Evolutionary conservation across 2,888 invertebrate species (phyloP).

Genomic region (Smittia aterrima): DNA sequence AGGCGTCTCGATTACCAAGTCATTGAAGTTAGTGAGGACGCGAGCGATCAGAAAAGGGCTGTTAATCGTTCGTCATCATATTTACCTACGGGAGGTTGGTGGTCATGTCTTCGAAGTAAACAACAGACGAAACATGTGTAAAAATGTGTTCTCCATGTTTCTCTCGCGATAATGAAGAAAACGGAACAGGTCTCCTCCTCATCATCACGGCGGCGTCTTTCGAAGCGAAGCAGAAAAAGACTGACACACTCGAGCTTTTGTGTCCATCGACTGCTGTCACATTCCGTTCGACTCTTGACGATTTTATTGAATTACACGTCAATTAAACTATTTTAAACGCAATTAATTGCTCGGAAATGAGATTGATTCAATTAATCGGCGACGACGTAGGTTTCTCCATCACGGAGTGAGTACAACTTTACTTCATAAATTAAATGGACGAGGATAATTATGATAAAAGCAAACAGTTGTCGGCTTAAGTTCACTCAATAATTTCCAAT

Average conservation of each 20-base stretch:
- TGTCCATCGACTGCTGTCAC: constrained; percentile 9
- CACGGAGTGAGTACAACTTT: not conserved
- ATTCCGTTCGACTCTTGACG: not conserved
- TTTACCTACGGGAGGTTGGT: no score
- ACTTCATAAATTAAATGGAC: no score
- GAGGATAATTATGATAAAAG: no score
- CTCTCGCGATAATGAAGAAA: not conserved
- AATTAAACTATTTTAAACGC: constrained; percentile 33
- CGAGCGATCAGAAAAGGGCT: not conserved
- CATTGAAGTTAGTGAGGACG: not conserved
- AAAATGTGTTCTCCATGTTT: not conserved
- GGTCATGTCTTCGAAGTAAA: no score
- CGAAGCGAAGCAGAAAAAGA: not conserved
- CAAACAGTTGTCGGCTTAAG: no score
- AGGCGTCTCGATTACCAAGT: constrained; percentile 14
- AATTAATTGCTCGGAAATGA: constrained; percentile 26
- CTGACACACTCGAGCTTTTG: not conserved
- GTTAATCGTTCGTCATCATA: not conserved
- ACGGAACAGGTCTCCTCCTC: not conserved
- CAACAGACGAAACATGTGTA: not conserved
- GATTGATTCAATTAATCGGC: not conserved
- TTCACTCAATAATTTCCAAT: not conserved
- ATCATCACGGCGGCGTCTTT: not conserved
- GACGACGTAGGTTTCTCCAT: not conserved
- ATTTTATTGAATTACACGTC: constrained; percentile 27